phyloP scores from a whole-genome alignment of 2,888 invertebrate genomes.

The Eumerus sabulonum region DNA sequence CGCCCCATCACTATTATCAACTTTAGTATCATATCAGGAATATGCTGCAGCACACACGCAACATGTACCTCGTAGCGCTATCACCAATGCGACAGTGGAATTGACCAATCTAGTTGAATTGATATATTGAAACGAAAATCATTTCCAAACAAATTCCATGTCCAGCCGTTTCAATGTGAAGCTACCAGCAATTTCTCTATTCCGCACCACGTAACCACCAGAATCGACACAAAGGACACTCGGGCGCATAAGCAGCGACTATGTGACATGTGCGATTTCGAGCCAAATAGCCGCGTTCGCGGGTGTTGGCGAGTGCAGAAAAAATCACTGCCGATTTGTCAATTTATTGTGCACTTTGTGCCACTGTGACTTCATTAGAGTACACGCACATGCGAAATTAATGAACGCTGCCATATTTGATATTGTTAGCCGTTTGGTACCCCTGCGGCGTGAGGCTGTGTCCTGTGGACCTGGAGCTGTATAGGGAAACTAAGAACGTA shows the following conservation, averaged over 20 bases:
- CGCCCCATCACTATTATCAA: no score
- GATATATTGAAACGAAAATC: conserved; percentile 56
- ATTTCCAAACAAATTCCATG: conserved; percentile 61
- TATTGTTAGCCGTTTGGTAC: conserved; percentile 67
- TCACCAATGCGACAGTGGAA: conserved; percentile 18
- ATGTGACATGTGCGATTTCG: conserved; percentile 4
- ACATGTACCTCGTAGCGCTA: not conserved
- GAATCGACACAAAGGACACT: no score
- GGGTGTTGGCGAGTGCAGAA: conserved; percentile 46
- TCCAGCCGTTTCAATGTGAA: not conserved
- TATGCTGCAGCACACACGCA: no score
- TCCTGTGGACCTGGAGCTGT: conserved; percentile 16
- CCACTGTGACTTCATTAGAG: conserved; percentile 68
- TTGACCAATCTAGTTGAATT: conserved; percentile 58
- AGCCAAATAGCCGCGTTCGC: conserved; percentile 32
- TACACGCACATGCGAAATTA: conserved; percentile 72
- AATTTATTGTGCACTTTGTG: conserved; percentile 66
- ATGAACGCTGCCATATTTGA: conserved; percentile 74
- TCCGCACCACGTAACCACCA: conserved; percentile 5
- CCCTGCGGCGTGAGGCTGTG: conserved; percentile 60
- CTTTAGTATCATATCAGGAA: no score
- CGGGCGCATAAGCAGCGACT: not conserved
- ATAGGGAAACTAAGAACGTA: conserved; percentile 66
- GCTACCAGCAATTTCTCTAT: not conserved
- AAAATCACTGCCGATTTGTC: conserved; percentile 63